Evolutionary conservation across 2,888 invertebrate species (phyloP).

Genomic region (Noctuana brunneofusca): DNA sequence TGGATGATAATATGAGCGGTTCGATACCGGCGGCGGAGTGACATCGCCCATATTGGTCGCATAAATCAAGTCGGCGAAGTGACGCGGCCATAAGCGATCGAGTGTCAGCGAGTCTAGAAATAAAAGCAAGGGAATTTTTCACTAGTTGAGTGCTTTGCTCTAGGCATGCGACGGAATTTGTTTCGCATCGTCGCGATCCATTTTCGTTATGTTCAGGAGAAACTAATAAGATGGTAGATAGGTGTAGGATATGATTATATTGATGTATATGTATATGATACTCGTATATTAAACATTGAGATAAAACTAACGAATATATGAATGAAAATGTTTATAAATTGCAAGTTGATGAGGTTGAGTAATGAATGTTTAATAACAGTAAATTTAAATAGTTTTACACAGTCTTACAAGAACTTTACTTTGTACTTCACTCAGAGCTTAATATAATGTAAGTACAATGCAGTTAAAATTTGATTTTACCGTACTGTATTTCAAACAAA

Average conservation of each 20-base stretch:
- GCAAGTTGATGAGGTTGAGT: no score
- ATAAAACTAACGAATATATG: no score
- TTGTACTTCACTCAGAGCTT: no score
- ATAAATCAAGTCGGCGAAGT: slow-evolving; percentile 79
- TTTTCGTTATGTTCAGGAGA: slow-evolving; percentile 33
- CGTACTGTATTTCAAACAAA: no score
- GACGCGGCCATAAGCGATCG: slow-evolving; percentile 78
- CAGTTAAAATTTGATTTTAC: no score
- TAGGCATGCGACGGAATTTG: slow-evolving; percentile 73
- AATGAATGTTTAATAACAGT: no score
- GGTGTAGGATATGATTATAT: not conserved
- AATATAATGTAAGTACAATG: no score
- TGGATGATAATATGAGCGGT: slow-evolving; percentile 65
- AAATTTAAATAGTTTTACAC: no score
- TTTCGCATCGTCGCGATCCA: slow-evolving; percentile 52
- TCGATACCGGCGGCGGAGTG: slow-evolving; percentile 72
- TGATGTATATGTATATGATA: no score
- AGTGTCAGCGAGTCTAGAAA: slow-evolving; percentile 76
- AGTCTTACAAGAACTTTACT: no score
- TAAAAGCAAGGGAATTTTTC: slow-evolving; percentile 76
- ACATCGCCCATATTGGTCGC: slow-evolving; percentile 80
- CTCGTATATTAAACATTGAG: not conserved
- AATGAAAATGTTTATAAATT: no score
- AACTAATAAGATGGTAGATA: not conserved
- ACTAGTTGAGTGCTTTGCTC: slow-evolving; percentile 78